These are phyloP conservation scores for Penaeus japonicus DNA, from an alignment of 1,140 invertebrate species.

Conservation along the genomic window DNA sequence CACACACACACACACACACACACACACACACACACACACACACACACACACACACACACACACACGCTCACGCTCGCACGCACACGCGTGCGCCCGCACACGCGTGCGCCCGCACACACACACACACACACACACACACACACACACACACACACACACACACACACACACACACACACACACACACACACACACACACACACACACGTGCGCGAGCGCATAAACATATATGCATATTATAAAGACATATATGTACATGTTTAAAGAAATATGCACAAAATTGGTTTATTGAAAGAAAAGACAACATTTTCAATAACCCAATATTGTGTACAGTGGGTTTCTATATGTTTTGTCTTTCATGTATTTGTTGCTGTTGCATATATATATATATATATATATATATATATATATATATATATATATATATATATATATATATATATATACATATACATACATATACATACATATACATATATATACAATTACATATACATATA, in stretches of 20 bases:
- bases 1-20: neutral
- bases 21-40: neutral
- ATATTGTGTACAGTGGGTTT: too few species aligned
- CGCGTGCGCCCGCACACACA: neutral
- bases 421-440: neutral
- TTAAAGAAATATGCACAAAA: neutral
- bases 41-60: neutral
- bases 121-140: neutral
- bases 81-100: neutral
- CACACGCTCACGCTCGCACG: neutral
- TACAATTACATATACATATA: neutral
- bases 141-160: neutral
- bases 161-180: neutral
- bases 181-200: neutral
- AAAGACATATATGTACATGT: neutral
- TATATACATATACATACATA: neutral
- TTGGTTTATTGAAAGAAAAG: too few species aligned
- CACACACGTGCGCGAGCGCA: neutral
- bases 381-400: slow-evolving; percentile 13
- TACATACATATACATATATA: neutral
- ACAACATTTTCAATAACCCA: too few species aligned
- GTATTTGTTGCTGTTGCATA: too few species aligned
- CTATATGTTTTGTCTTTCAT: too few species aligned
- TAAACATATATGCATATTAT: neutral
- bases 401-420: slow-evolving; percentile 3